phyloP scores from a whole-genome alignment of 1,140 invertebrate genomes.

The Neodiprion virginianus region DNA sequence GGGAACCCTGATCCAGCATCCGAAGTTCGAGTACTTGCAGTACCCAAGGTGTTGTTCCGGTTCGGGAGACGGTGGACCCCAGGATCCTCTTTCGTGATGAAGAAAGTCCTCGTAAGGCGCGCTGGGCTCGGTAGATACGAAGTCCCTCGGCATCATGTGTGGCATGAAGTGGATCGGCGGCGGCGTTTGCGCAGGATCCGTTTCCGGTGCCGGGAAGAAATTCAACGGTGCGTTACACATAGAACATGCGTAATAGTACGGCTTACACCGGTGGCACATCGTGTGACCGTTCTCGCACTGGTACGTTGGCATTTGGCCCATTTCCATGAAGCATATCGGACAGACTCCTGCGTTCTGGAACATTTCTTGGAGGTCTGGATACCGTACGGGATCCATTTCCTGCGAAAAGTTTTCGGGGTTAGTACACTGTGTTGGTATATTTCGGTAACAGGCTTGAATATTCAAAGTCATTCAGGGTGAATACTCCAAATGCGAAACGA shows the following conservation, averaged over 20 bases:
- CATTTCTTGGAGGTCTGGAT: conserved; percentile 46
- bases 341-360: conserved; percentile 46
- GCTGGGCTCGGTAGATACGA: conserved; percentile 30
- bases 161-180: conserved; percentile 32
- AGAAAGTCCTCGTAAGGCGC: conserved; percentile 40
- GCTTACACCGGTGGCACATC: conserved; percentile 50
- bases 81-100: conserved; percentile 32
- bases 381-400: conserved; percentile 37
- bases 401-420: background rate
- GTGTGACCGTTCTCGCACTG: conserved; percentile 42
- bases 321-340: conserved; percentile 49
- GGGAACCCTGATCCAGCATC: conserved; percentile 49
- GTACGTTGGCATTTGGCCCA: conserved; percentile 38
- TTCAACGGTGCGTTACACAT: conserved; percentile 38
- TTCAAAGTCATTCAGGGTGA: background rate
- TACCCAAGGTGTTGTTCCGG: conserved; percentile 32
- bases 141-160: conserved; percentile 29
- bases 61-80: conserved; percentile 18
- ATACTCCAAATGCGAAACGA: background rate
- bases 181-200: conserved; percentile 18
- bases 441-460: conserved; percentile 8
- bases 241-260: conserved; percentile 48
- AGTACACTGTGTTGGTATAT: background rate
- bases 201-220: conserved; percentile 22
- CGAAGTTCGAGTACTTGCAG: conserved; percentile 45